Evolutionary conservation across 2,888 invertebrate genomes (phyloP).

Genomic region (Macrophya annulata): DNA sequence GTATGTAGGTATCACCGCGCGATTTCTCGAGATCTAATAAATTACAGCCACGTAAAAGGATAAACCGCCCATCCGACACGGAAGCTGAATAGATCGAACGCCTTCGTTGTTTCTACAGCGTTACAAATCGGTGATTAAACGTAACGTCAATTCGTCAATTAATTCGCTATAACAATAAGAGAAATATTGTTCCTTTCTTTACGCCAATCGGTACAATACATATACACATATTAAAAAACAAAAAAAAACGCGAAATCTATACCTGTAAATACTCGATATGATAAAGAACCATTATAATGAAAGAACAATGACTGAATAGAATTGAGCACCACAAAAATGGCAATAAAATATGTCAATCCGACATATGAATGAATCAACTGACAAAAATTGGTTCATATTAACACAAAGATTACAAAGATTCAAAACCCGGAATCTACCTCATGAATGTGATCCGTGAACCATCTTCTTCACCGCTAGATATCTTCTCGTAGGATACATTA

Average conservation of each 20-base stretch:
- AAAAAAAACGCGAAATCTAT: background rate
- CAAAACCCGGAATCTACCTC: background rate
- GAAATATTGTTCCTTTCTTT: background rate
- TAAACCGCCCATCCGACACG: slow-evolving; percentile 55
- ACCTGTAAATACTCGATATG: background rate
- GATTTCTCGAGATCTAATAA: slow-evolving; percentile 50
- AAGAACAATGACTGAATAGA: background rate
- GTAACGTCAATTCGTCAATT: slow-evolving; percentile 23
- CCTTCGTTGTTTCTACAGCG: slow-evolving; percentile 43
- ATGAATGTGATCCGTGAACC: background rate
- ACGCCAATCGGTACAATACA: background rate
- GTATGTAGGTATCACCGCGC: background rate
- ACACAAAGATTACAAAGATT: background rate
- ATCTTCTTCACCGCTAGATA: slow-evolving; percentile 9
- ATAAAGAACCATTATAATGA: background rate
- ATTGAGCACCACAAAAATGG: background rate
- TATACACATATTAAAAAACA: background rate
- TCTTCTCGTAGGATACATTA: background rate
- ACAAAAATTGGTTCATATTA: background rate
- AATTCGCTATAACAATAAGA: background rate
- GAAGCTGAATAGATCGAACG: slow-evolving; percentile 49
- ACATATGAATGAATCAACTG: background rate
- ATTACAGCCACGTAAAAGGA: slow-evolving; percentile 41
- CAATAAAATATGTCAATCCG: background rate
- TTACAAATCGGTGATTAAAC: slow-evolving; percentile 50